Base-by-base conservation (phyloP, 2,113 vertebrate species). In the Alethe castanea region DNA sequence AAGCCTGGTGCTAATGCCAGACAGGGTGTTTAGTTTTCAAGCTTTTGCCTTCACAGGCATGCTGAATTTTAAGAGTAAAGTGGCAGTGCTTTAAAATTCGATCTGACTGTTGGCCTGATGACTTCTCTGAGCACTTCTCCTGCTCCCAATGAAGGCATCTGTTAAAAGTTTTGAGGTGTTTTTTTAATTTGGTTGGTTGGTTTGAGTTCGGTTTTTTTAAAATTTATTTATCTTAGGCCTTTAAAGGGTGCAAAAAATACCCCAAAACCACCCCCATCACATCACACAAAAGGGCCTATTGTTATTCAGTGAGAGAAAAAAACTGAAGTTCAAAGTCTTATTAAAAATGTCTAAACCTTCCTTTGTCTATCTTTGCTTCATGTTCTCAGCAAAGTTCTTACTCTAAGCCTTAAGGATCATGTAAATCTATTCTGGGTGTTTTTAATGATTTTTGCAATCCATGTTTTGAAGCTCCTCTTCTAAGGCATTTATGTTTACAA, bases 131-230 rank as follows among this genome's bases (percentile, higher is more conserved):
- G 13, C 9, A 20, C 5, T 29, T 59, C 14, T 72, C 48, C 14
- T 47, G 19, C 40, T 86, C 31, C 42, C 31, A 57, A 1, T 19
- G 12, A 85, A 71, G 53, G 6, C 22, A 62, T 10, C 24, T 52
- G 10, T 33, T 82, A 40, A 35, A 54, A 62, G 5, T 36, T 33
- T 67, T 42, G 12, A 31, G 5, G 19, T 19, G 9, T 3, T 9
- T 38, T 36, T 17, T 6, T 44, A 7, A 2, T 0, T 66, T 40
- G 3, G 3, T 45, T 54, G 6, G 5, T 35, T 33, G 2, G 8
- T 7, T 5, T 31, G 18, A 44, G 20, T n/a, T 13, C 10, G 12
- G 40, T 3, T 24, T 12, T 48, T 4, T 52, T 17, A 17, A 14
- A 50, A 19, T 42, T 45, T 38, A 11, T n/a, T 36, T 69, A 5